Evolutionary conservation across 2,888 invertebrate species (phyloP).

Genomic region (Arrhopalites spinosus): DNA sequence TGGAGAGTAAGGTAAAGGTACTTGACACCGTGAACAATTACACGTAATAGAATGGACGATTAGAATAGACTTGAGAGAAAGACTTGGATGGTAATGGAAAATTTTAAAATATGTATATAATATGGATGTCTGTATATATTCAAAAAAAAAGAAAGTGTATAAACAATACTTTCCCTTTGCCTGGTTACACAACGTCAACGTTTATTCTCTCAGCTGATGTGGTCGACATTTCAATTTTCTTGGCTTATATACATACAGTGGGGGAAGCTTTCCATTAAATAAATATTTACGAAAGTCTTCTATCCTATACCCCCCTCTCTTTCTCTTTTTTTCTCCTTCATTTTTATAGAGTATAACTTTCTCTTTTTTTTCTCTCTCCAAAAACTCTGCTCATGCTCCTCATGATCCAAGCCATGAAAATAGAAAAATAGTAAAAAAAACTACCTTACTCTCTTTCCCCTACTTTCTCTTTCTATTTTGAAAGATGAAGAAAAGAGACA

Average conservation of each 20-base stretch:
- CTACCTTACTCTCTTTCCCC: too few relatives aligned
- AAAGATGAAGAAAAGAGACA: too few relatives aligned
- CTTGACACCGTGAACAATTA: not conserved
- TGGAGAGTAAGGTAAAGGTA: too few relatives aligned
- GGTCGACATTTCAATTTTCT: constrained; percentile 24
- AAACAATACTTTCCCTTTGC: not conserved
- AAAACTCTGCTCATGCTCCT: too few relatives aligned
- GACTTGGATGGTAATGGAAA: not conserved
- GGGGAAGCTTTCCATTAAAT: constrained; percentile 12
- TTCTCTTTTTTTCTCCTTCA: not conserved
- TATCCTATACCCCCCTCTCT: not conserved
- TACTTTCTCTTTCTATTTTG: too few relatives aligned
- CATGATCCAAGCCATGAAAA: too few relatives aligned
- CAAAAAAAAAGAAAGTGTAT: not conserved
- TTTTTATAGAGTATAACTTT: not conserved
- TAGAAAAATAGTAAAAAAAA: too few relatives aligned
- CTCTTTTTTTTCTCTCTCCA: too few relatives aligned
- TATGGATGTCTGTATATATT: not conserved
- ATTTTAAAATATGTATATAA: not conserved
- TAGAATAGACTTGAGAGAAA: too few relatives aligned
- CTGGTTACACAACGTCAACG: not conserved
- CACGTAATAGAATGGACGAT: not conserved
- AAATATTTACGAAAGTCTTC: constrained; percentile 11
- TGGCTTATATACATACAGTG: not conserved
- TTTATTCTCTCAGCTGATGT: not conserved